A percentile compares a stretch with the other conserved stretches of the same genome.
Conservation (phyloP, 2,113 vertebrate species). For the Aphyosemion australe region DNA sequence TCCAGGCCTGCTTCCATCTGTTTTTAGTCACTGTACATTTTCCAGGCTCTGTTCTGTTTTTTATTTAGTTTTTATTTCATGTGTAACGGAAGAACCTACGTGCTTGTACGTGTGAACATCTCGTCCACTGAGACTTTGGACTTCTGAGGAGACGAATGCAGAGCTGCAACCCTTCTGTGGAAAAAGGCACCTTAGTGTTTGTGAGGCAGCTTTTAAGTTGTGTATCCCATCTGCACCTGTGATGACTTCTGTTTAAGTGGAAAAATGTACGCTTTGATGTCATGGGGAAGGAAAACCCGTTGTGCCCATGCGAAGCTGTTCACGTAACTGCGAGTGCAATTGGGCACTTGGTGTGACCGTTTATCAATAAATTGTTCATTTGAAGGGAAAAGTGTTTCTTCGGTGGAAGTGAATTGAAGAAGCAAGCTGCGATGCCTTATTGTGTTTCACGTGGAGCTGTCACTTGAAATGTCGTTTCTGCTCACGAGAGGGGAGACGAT, state of each 20-base stretch:
- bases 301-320: conserved; percentile 94
- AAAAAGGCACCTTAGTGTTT: conserved; percentile 85
- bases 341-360: conserved; percentile 93
- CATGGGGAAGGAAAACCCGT: conserved; percentile 91
- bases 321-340: conserved; percentile 86
- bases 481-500: conserved; percentile 63
- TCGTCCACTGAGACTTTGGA: conserved; percentile 61
- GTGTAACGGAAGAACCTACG: conserved; percentile 65
- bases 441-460: conserved; percentile 79
- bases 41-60: conserved; percentile 48
- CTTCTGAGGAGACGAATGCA: conserved; percentile 66
- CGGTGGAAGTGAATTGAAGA: conserved; percentile 97
- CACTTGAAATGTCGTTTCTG: conserved; percentile 68
- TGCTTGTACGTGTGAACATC: conserved; percentile 48
- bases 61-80: conserved; percentile 51
- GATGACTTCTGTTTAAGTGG: conserved; percentile 98
- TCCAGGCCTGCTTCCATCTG: conserved; percentile 33
- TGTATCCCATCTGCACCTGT: conserved; percentile 98
- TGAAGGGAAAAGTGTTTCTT: conserved; percentile 96
- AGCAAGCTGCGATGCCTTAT: conserved; percentile 78
- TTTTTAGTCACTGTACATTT: conserved; percentile 55
- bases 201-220: conserved; percentile 94
- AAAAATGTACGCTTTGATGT: conserved; percentile 96
- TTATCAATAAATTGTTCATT: conserved; percentile 99
- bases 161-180: conserved; percentile 64